These are phyloP conservation scores for Excalfactoria chinensis DNA, from an alignment of 2,113 vertebrate genomes.

Conservation along the genomic window DNA sequence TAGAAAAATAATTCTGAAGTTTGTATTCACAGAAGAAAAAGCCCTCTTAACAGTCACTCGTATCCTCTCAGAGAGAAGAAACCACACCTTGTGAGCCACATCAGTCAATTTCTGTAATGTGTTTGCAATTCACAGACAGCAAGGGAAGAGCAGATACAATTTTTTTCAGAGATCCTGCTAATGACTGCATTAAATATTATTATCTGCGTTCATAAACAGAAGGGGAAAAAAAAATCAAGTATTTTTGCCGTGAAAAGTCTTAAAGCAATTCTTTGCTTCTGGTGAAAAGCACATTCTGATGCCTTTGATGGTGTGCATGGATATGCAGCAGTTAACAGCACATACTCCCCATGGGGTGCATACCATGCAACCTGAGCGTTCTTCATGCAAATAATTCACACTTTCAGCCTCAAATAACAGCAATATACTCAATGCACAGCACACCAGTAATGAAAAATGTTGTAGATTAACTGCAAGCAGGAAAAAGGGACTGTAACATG, in stretches of 20 bases:
- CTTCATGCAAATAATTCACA: not conserved
- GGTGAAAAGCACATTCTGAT: not conserved
- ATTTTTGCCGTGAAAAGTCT: not conserved
- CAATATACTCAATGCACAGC: accelerated
- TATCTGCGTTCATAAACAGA: not conserved
- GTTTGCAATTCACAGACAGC: not conserved
- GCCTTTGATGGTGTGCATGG: not conserved
- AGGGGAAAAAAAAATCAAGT: not conserved
- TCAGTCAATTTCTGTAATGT: not conserved
- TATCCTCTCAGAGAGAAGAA: not conserved
- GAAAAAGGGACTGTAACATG: not conserved
- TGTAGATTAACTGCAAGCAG: not conserved
- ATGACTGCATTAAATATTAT: not conserved
- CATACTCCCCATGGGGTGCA: not conserved
- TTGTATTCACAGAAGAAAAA: not conserved
- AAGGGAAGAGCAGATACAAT: not conserved
- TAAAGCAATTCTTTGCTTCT: not conserved
- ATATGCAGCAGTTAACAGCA: not conserved
- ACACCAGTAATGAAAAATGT: not conserved
- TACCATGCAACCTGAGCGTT: not conserved
- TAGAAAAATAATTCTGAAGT: constrained; percentile 16
- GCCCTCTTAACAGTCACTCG: not conserved
- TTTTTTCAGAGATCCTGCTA: not conserved
- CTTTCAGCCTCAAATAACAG: not conserved
- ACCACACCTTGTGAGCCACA: accelerated